Base-by-base conservation (phyloP, 2,888 invertebrate genomes). In the Caenorhabditis becei region DNA sequence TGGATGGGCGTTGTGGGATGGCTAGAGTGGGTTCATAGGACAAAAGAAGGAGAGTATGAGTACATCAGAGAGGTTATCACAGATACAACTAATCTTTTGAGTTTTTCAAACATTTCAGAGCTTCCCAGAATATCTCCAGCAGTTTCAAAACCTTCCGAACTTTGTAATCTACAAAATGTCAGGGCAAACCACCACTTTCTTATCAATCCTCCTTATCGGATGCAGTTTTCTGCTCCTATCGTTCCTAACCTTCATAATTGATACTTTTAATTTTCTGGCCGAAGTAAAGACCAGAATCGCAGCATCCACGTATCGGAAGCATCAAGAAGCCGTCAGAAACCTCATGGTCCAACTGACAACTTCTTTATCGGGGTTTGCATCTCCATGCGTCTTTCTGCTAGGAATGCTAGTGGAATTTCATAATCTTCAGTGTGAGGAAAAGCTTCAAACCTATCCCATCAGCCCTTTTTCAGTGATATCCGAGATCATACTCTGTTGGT, bases 261-360 rank as follows among this genome's bases (percentile, higher is more conserved):
- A 54, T 14, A 54, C 32, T n/a, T 32, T 56, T 32, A 5, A n/a
- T 2, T 32, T 32, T 10, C 28, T 56, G 56, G 56, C 56, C 18
- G 18, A 18, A n/a, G 1, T 56, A 18, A 56, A 56, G 32, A n/a
- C 24, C 18, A 14, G 18, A 56, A 32, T 56, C 32, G 26, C 56
- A n/a, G 32, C 56, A 32, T 11, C 14, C 16, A 32, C 28, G 18
- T 56, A 56, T 32, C 28, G 32, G 35, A 32, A 56, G 7, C 56
- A 56, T 56, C 56, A 32, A n/a, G 56, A 56, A 11, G 56, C 56
- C 1, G 56, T 56, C 2, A 14, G n/a, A n/a, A 56, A 32, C 32
- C 2, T 56, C 5, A 56, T 56, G 56, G 56, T 56, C 4, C 56
- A 56, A 32, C 10, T 32, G n/a, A n/a, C n/a, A n/a, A n/a, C n/a